Base-by-base conservation (phyloP, 1,140 invertebrate species). In the Daktulosphaira vitifoliae region DNA sequence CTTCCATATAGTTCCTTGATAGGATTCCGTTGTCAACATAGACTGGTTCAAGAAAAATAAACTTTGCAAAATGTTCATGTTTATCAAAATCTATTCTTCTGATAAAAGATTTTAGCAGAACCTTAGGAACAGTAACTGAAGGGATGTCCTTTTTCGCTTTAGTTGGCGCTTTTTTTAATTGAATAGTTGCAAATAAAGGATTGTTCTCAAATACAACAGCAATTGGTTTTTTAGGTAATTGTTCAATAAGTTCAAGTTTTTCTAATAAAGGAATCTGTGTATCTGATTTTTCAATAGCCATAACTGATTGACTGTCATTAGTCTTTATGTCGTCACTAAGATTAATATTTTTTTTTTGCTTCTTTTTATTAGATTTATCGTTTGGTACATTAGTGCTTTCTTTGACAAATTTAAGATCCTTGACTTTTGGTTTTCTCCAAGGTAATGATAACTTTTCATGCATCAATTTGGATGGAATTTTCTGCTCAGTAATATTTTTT, bases 1-100 rank as follows among this genome's bases (percentile, higher is more conserved):
- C 84, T 76, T 87, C 85, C 73, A 82, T 79, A 0, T 83, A 75
- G 74, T 85, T 87, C 74, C 85, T 77, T 1, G 84, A 86, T 18
- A 87, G 68, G 66, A 83, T 79, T 25, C 85, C 85, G 71, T 78
- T 76, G 74, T 86, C 78, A 16, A 78, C 76, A 70, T 38, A 67
- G 11, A 68, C 9, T 16, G 59, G 54, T 38, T 59, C 48, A 18
- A 68, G 39, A 1, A 29, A 20, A 11, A 29, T 25, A 15, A 29
- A 54, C 2, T 13, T 50, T 2, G 39, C 15, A 56, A 33, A 54
- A 18, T 65, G 7, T 46, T 62, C 18, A 81, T 66, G 46, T 8
- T 82, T 77, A 18, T 79, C 67, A 67, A 65, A 72, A 37, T 73
- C 75, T 13, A 83, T 71, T 65, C 77, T 76, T 42, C 71, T 77